Conservation (phyloP, 2,888 invertebrate genomes). For the Chromoteleia sp. region DNA sequence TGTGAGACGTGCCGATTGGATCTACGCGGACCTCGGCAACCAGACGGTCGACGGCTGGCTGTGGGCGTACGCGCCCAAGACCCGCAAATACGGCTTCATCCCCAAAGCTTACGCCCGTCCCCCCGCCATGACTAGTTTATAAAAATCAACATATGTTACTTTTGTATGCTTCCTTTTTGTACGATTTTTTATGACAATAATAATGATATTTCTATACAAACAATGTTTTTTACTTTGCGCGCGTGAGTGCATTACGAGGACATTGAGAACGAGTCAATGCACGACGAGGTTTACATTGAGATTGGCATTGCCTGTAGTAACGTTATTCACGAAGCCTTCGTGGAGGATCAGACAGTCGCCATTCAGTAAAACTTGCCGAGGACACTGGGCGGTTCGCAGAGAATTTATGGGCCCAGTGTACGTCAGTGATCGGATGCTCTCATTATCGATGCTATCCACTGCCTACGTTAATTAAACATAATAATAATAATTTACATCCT, state of each 20-base stretch:
- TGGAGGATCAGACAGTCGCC: slow-evolving; percentile 82
- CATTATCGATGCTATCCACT: slow-evolving; percentile 78
- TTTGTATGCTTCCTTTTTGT: slow-evolving; percentile 75
- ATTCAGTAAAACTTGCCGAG: slow-evolving; percentile 78
- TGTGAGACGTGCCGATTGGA: slow-evolving; percentile 96
- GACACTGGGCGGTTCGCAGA: slow-evolving; percentile 80
- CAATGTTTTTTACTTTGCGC: slow-evolving; percentile 32
- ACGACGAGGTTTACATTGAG: slow-evolving; percentile 80
- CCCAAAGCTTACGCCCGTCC: slow-evolving; percentile 97
- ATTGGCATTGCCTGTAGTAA: slow-evolving; percentile 77
- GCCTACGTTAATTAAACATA: slow-evolving; percentile 72
- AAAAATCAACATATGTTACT: slow-evolving; percentile 75
- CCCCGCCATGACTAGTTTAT: slow-evolving; percentile 95
- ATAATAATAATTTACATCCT: no score
- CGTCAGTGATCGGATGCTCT: slow-evolving; percentile 79
- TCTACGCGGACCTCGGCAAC: slow-evolving; percentile 96
- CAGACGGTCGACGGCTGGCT: slow-evolving; percentile 98
- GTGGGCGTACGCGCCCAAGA: slow-evolving; percentile 97
- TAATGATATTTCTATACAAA: slow-evolving; percentile 75
- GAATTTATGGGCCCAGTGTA: slow-evolving; percentile 82
- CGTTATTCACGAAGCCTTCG: slow-evolving; percentile 79
- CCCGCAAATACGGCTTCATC: slow-evolving; percentile 96
- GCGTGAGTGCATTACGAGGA: not conserved
- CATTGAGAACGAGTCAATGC: slow-evolving; percentile 73
- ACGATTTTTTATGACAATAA: slow-evolving; percentile 75